A percentile compares a stretch with the other conserved stretches of the same genome.
phyloP scores from a whole-genome alignment of 2,113 vertebrate species.

The Saimiri boliviensis region DNA sequence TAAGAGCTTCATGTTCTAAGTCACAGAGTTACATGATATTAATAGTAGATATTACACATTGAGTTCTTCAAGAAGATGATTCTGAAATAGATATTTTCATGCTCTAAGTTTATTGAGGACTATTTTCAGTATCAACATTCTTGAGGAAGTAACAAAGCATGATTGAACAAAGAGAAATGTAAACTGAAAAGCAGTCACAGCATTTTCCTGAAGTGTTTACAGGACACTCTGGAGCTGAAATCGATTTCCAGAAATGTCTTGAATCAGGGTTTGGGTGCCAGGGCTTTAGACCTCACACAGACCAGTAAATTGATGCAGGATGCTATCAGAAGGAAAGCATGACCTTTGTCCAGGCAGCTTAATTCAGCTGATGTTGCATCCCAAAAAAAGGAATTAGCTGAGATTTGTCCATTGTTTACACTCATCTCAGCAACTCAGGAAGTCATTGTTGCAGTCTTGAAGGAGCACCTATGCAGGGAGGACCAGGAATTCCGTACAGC shows the following conservation, averaged over 20 bases:
- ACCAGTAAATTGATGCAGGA: background rate
- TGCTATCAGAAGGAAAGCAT: background rate
- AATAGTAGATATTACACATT: background rate
- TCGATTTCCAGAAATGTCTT: background rate
- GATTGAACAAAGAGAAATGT: background rate
- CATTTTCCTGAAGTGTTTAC: background rate
- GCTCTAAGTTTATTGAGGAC: background rate
- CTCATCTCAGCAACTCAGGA: background rate
- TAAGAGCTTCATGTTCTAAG: background rate
- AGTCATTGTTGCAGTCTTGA: background rate
- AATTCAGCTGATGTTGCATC: background rate
- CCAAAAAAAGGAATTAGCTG: background rate
- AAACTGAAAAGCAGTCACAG: background rate
- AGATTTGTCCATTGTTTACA: background rate
- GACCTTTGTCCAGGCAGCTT: background rate
- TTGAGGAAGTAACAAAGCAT: background rate
- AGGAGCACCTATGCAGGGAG: fast-evolving
- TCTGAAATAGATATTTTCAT: background rate
- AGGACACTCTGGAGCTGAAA: background rate
- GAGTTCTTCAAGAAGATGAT: background rate
- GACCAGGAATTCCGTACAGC: background rate
- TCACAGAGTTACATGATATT: background rate
- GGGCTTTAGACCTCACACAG: background rate
- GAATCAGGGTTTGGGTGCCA: background rate
- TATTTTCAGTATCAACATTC: background rate